A percentile compares a stretch with the other conserved stretches of the same genome.
phyloP scores from a whole-genome alignment of 2,797 vertebrate genomes.

The Fundulus diaphanus region DNA sequence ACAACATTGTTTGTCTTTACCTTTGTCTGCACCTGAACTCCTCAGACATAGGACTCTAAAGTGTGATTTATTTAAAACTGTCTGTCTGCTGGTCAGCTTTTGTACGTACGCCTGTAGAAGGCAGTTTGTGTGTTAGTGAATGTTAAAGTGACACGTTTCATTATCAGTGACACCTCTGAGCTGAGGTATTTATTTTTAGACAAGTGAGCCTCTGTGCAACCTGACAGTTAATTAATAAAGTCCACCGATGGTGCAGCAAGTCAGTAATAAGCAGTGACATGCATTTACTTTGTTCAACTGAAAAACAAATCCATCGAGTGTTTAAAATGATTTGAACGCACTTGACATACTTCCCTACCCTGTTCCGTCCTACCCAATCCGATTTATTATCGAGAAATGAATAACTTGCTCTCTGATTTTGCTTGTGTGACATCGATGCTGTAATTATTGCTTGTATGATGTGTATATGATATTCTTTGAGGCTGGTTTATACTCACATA shows the following conservation, averaged over 20 bases:
- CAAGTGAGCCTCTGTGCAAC: conserved; percentile 4
- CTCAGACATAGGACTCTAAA: background rate
- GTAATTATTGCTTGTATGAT: too few relatives aligned
- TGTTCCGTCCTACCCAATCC: too few relatives aligned
- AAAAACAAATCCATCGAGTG: background rate
- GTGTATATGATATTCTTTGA: background rate
- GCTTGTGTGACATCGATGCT: background rate
- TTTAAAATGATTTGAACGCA: background rate
- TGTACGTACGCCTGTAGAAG: background rate
- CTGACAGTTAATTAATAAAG: conserved; percentile 30
- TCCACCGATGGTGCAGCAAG: conserved; percentile 10
- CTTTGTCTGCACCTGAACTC: background rate
- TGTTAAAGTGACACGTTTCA: conserved; percentile 17
- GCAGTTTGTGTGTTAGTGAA: background rate
- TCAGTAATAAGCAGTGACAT: background rate
- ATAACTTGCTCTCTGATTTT: background rate
- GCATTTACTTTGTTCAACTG: background rate
- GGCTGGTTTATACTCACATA: conserved; percentile 84
- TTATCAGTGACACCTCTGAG: conserved; percentile 21
- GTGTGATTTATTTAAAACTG: background rate
- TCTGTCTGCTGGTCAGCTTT: background rate
- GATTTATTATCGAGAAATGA: background rate
- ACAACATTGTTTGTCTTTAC: background rate
- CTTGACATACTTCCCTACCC: background rate
- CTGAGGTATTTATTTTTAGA: conserved; percentile 13